Base-by-base conservation (phyloP, 2,113 vertebrate species). In the Triplophysa dalaica region DNA sequence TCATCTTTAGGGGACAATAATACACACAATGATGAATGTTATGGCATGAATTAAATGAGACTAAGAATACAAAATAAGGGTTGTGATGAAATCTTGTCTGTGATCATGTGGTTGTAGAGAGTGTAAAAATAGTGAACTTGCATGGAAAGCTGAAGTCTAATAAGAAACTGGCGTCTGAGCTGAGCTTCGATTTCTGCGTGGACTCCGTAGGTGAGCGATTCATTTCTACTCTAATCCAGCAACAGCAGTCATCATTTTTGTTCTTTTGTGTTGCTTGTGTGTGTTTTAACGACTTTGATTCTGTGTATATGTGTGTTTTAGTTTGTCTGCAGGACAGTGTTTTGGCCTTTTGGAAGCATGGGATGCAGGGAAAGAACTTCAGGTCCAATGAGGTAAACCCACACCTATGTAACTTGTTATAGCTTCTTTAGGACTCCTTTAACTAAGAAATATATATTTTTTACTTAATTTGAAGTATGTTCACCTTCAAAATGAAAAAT, bases 311-410 rank as follows among this genome's bases (percentile, higher is more conserved):
- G 33, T 82, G 26, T 79, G n/a, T 70, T 79, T 63, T 87, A 99
- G 98, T 99, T 86, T 99, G 97, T 90, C 96, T 99, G 89, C 98
- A 98, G 82, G 98, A 99, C 92, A 99, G 97, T 4, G 97, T 99
- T 65, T 86, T 99, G 88, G 97, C 97, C 87, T 99, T 99, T 92
- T 99, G 98, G 98, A 99, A 98, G 65, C 97, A 99, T 0, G 98
- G 98, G 48, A 99, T 99, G 98, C 98, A 99, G 88, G 98, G 98
- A 67, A 98, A 98, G 86, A 99, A 95, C 93, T 99, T 99, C 89
- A 98, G 95, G 87, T 98, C 97, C 58, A 96, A 99, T 79, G 98
- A 99, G 92, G 98, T 98, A 89, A 89, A 89, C 19, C 10, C 58
- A 60, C 52, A 29, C 13, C 33, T 4, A 26, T 38, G 33, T 38